phyloP scores from a whole-genome alignment of 2,113 vertebrate species.

The Xyliphius kryptos region DNA sequence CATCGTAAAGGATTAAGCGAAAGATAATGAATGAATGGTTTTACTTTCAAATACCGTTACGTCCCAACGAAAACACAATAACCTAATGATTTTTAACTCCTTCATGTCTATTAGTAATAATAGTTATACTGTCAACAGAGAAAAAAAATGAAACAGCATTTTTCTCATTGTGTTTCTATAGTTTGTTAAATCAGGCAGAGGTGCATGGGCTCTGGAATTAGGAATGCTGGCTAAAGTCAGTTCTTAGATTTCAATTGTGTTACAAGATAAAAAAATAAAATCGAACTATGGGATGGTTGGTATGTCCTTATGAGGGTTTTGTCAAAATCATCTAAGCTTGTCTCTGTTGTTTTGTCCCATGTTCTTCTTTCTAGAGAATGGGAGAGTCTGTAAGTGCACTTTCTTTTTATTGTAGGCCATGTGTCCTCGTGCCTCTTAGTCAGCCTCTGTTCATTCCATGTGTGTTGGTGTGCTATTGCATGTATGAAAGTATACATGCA shows the following conservation, averaged over 20 bases:
- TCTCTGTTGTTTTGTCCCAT: conserved; percentile 69
- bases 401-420: conserved; percentile 53
- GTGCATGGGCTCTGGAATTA: not conserved
- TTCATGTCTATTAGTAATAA: too few relatives aligned
- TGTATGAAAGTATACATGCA: conserved; percentile 14
- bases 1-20: too few relatives aligned
- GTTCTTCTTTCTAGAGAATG: conserved; percentile 83
- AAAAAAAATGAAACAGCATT: too few relatives aligned
- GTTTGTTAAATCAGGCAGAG: not conserved
- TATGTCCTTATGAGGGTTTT: conserved; percentile 37
- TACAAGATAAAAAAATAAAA: not conserved
- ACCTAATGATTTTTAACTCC: too few relatives aligned
- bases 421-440: conserved; percentile 39
- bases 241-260: not conserved
- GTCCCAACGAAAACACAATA: too few relatives aligned
- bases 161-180: not conserved
- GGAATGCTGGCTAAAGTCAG: not conserved
- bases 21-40: too few relatives aligned
- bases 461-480: conserved; percentile 15
- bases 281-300: conserved; percentile 20
- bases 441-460: conserved; percentile 6
- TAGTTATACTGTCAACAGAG: too few relatives aligned
- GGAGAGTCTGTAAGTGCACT: conserved; percentile 91
- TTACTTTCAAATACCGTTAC: too few relatives aligned
- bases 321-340: conserved; percentile 58